A percentile compares a stretch with the other conserved stretches of the same genome.
Evolutionary conservation across 2,888 invertebrate species (phyloP).

Genomic region (Masnerella sp.): DNA sequence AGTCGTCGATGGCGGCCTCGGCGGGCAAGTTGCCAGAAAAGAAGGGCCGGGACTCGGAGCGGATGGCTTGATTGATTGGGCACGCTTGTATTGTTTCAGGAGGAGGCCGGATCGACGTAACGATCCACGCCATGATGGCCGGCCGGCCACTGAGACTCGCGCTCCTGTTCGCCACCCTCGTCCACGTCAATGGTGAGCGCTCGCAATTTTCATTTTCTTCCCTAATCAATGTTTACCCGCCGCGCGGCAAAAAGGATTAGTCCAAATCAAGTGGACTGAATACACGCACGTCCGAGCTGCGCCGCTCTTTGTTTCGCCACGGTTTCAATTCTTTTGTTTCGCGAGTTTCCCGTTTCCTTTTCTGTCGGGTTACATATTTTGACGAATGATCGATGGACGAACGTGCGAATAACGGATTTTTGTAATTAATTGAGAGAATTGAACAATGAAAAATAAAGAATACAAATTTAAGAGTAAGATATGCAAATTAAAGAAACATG

Average conservation of each 20-base stretch:
- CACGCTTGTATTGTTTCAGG: slow-evolving; percentile 76
- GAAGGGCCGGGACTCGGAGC: slow-evolving; percentile 64
- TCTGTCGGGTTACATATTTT: neutral
- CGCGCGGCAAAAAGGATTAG: slow-evolving; percentile 49
- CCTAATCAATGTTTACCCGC: slow-evolving; percentile 59
- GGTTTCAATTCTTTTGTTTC: neutral
- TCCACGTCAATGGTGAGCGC: slow-evolving; percentile 75
- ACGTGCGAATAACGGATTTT: too few species aligned
- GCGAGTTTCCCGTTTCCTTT: neutral
- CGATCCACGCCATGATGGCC: slow-evolving; percentile 76
- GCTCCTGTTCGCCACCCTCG: slow-evolving; percentile 75
- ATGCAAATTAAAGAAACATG: too few species aligned
- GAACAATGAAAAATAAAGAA: too few species aligned
- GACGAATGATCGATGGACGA: too few species aligned
- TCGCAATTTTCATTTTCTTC: slow-evolving; percentile 60
- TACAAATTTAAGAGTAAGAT: too few species aligned
- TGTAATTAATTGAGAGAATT: too few species aligned
- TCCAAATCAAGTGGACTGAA: slow-evolving; percentile 54
- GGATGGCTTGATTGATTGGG: slow-evolving; percentile 76
- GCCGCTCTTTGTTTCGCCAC: slow-evolving; percentile 23
- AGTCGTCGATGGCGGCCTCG: slow-evolving; percentile 50
- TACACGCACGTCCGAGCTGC: slow-evolving; percentile 35
- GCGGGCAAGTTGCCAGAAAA: slow-evolving; percentile 66
- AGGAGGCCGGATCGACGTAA: slow-evolving; percentile 78
- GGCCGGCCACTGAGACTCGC: slow-evolving; percentile 74